Base-by-base conservation (phyloP, 2,113 vertebrate genomes). In the Mungos mungo region DNA sequence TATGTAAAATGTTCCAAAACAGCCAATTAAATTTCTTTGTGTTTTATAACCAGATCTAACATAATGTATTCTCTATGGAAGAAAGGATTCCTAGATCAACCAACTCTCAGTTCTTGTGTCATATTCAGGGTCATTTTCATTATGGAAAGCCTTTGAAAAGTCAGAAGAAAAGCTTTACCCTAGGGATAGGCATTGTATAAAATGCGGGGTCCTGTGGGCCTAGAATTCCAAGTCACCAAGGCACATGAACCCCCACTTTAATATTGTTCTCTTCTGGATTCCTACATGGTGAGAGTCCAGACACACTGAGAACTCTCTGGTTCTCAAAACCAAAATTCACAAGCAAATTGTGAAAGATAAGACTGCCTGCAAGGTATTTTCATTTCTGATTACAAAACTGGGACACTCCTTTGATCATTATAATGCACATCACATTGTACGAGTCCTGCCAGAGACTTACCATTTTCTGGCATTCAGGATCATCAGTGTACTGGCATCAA, bases 31-130 rank as follows among this genome's bases (percentile, higher is more conserved):
- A 54, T 18, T 71, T 95, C n/a, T 87, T 65, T 54, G 23, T 81
- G 63, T 81, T 93, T 95, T 93, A 47, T 47, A 69, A 90, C 27
- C 69, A 90, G n/a, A 50, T 88, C 38, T 95, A 92, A 76, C 63
- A 81, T 41, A 76, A 74, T 52, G 21, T 50, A 25, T n/a, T 80
- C n/a, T 74, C 8, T 76, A 23, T 92, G 57, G 31, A 88, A 92
- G 47, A 72, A 90, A 54, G 18, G 88, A 74, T 93, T 63, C 45
- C 21, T 88, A 72, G 3, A 50, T 71, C 45, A 33, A 84, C 16
- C 19, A 69, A 21, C 15, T 72, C 57, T 92, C 35, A 76, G 33
- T 90, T 65, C 66, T 87, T 72, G 11, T 86, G 66, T 82, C 52
- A 69, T 14, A 29, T 57, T 41, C 35, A 92, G 31, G 82, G n/a